A percentile compares a stretch with the other conserved stretches of the same genome.
Conservation (phyloP, 2,113 vertebrate genomes). For the Peucedramus taeniatus region DNA sequence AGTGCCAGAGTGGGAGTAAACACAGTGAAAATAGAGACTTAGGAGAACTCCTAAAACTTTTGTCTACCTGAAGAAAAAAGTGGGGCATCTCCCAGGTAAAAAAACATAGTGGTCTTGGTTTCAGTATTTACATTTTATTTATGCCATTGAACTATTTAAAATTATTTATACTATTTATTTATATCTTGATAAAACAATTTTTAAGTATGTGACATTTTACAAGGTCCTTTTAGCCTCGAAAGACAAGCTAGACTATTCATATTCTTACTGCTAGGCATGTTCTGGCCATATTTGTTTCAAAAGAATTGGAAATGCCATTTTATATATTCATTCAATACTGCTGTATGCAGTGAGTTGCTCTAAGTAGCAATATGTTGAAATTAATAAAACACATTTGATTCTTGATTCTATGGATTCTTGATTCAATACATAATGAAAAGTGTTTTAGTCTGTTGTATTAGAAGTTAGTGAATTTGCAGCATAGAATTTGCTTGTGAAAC, state of each 20-base stretch:
- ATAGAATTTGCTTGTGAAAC: slow-evolving; percentile 17
- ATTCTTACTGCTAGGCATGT: neutral
- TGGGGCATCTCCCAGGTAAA: neutral
- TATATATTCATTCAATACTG: slow-evolving; percentile 15
- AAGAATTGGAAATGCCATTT: slow-evolving; percentile 42
- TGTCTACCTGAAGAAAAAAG: neutral
- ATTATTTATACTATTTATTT: neutral
- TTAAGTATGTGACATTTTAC: neutral
- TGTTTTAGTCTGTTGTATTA: slow-evolving; percentile 2
- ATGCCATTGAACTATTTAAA: neutral
- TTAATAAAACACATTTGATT: neutral
- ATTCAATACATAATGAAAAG: slow-evolving; percentile 28
- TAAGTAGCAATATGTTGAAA: slow-evolving; percentile 57
- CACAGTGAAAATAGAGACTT: neutral
- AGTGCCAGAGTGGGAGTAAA: neutral
- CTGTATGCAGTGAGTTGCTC: neutral
- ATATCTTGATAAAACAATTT: neutral
- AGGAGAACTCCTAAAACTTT: neutral
- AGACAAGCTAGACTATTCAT: neutral
- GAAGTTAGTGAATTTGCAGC: slow-evolving; percentile 2
- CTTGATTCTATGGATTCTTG: slow-evolving; percentile 3
- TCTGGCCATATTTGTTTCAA: neutral
- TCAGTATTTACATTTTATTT: neutral
- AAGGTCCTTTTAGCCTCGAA: neutral
- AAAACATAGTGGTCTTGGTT: neutral